Conservation (phyloP, 1,140 invertebrate genomes). For the Rhopalosiphum padi region DNA sequence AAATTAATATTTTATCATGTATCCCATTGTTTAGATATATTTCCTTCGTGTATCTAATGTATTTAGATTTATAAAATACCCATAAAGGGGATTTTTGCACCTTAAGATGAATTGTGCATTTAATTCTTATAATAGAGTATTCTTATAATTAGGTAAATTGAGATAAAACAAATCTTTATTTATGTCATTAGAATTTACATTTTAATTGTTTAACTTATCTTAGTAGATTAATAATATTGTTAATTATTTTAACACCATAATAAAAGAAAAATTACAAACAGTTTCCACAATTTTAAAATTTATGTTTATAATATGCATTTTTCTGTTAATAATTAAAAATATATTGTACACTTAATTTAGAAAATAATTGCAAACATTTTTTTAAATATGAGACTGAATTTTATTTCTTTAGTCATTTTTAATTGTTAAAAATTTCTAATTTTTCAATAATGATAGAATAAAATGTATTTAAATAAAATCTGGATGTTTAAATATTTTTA, state of each 20-base stretch:
- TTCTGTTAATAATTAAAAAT: neutral
- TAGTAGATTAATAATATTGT: neutral
- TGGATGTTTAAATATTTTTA: neutral
- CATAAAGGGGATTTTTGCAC: neutral
- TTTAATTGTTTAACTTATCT: neutral
- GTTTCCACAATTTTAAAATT: neutral
- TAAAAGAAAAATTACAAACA: neutral
- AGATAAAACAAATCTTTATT: neutral
- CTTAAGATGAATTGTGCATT: neutral
- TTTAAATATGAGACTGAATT: conserved; percentile 33
- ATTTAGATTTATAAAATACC: neutral
- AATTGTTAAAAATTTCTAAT: conserved; percentile 22
- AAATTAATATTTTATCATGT: neutral
- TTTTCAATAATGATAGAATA: conserved; percentile 15
- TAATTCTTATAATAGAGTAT: neutral
- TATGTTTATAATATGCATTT: neutral
- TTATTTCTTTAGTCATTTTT: conserved; percentile 16
- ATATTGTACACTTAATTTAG: conserved; percentile 8
- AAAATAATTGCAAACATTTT: neutral
- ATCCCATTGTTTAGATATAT: neutral
- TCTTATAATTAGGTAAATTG: neutral
- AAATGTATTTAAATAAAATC: neutral
- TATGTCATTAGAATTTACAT: neutral
- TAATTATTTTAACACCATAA: neutral
- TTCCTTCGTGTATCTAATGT: neutral